Evolutionary conservation across 2,888 invertebrate genomes (phyloP), one percentile per base, ranked within the genome.

Genomic region (Athalia circularis): DNA sequence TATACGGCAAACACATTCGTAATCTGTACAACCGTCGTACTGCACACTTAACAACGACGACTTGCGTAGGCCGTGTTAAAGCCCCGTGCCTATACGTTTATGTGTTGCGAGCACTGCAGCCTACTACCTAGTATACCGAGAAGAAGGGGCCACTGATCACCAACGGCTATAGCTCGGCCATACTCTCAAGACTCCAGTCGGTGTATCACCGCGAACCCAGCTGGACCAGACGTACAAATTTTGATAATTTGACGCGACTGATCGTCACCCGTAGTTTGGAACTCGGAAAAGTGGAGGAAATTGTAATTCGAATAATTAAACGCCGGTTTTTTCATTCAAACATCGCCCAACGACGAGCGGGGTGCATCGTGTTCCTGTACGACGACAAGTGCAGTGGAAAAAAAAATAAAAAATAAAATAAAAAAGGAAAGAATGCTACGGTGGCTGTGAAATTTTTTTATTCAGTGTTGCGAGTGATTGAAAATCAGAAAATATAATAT

Each of bases 101-200:
- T 29, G 54, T 54, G 7, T 7, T 11, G 65, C n/a, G 54, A 54
- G 54, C n/a, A 54, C 65, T 29, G 45, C 67, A 15, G 15, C 52
- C 70, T 72, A 65, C 43, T 45, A 59, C 45, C 72, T n/a, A 29
- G 29, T 29, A 29, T 29, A 15, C 15, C 68, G 11, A 64, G 65
- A 47, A 57, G 72, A 72, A 57, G 72, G 72, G 72, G 9, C 59
- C 59, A n/a, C 8, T 47, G 72, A 72, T 59, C 72, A 72, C 47
- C 45, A 57, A 72, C 72, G 72, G 72, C 59, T 72, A 72, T 59
- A 72, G 72, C 6, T 47, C 72, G 59, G 59, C 72, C 45, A 29
- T 29, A 72, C 72, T 72, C 59, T 72, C 72, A 15, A 72, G 72
- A 13, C 65, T 65, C 52, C 72, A 72, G 72, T 72, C 72, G 72